A percentile compares a stretch with the other conserved stretches of the same genome.
Conservation (phyloP, 2,113 vertebrate species). For the Lasiurus cinereus region DNA sequence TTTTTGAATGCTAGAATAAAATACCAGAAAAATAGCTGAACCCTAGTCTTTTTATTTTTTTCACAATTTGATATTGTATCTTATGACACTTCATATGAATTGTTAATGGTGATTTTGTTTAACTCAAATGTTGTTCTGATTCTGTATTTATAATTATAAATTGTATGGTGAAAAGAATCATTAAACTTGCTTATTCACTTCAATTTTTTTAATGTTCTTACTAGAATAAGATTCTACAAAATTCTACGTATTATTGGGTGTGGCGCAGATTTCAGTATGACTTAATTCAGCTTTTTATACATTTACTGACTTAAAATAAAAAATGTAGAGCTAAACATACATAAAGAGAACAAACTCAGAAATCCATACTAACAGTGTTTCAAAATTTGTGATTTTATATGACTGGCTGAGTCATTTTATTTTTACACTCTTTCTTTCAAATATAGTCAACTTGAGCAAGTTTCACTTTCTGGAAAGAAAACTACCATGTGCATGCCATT, state of each 20-base stretch:
- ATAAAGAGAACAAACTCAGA: neutral
- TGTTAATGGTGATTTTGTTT: neutral
- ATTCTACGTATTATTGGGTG: no score
- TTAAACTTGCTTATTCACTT: neutral
- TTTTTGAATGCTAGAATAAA: neutral
- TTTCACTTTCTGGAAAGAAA: conserved; percentile 13
- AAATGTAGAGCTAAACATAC: neutral
- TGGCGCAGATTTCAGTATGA: neutral
- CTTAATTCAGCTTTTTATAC: neutral
- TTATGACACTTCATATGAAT: neutral
- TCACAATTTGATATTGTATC: neutral
- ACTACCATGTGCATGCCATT: neutral
- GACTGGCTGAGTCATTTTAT: neutral
- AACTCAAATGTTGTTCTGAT: neutral
- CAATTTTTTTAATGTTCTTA: neutral
- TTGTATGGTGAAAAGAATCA: neutral
- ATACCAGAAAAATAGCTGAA: neutral
- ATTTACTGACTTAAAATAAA: neutral
- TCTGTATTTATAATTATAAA: neutral
- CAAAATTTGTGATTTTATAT: neutral
- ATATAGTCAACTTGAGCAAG: neutral
- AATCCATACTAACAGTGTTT: neutral
- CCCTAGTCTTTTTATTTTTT: neutral
- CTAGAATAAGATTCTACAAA: neutral
- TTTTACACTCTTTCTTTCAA: neutral